Evolutionary conservation across 2,113 vertebrate genomes (phyloP).

Genomic region (Clupea harengus): DNA sequence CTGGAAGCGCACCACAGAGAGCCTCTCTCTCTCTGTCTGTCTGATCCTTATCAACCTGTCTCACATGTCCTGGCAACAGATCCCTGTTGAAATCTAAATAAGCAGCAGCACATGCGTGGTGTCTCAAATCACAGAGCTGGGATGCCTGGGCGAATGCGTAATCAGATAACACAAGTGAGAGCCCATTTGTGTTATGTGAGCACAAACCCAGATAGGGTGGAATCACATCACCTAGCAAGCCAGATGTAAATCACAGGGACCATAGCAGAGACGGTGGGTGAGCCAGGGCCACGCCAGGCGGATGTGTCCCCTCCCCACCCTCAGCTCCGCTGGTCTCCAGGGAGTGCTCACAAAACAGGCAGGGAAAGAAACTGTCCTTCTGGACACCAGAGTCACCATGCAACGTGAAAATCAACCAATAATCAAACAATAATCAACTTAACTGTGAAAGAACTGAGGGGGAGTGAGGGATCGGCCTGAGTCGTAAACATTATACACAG

Average conservation of each 20-base stretch:
- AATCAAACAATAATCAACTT: background rate
- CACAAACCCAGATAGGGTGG: background rate
- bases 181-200: background rate
- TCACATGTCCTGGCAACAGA: background rate
- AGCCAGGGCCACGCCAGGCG: background rate
- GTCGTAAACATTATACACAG: background rate
- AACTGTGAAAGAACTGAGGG: background rate
- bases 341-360: background rate
- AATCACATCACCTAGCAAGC: background rate
- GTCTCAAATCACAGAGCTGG: conserved; percentile 4
- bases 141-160: background rate
- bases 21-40: background rate
- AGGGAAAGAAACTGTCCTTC: background rate
- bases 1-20: background rate
- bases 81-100: background rate
- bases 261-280: background rate
- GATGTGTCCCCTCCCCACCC: background rate
- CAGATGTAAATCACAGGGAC: background rate
- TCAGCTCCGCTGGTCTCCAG: background rate
- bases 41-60: background rate
- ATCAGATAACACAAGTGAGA: background rate
- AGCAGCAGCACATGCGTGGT: background rate
- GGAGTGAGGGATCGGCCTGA: background rate
- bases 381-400: background rate
- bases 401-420: background rate